These are phyloP conservation scores for Agrochola lychnidis DNA, from an alignment of 2,888 invertebrate genomes.

Conservation along the genomic window DNA sequence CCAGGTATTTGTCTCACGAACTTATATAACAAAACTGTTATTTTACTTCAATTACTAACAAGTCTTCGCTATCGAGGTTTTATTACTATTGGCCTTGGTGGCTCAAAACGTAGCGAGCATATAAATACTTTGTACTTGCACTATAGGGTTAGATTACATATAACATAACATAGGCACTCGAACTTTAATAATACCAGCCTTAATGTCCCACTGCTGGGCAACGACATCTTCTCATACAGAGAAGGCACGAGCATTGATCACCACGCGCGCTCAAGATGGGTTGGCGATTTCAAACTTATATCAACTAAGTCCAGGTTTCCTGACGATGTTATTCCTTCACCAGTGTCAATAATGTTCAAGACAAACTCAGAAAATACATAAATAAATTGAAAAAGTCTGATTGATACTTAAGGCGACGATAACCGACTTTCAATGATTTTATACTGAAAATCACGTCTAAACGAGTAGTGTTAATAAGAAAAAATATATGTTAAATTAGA, in stretches of 20 bases:
- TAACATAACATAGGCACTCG: background rate
- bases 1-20: constrained; percentile 32
- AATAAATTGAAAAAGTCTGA: background rate
- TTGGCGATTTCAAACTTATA: too few relatives aligned
- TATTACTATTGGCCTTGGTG: constrained; percentile 3
- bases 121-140: background rate
- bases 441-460: too few relatives aligned
- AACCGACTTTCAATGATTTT: too few relatives aligned
- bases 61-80: constrained; percentile 15
- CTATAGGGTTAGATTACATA: background rate
- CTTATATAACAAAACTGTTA: constrained; percentile 29
- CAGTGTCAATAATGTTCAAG: background rate
- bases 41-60: constrained; percentile 39
- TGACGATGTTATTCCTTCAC: background rate
- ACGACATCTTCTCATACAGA: too few relatives aligned
- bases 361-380: background rate
- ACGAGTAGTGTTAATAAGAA: too few relatives aligned
- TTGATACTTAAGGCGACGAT: background rate
- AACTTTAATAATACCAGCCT: background rate
- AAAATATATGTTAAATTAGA: too few relatives aligned
- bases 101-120: constrained; percentile 11
- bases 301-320: background rate
- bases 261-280: too few relatives aligned
- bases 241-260: too few relatives aligned
- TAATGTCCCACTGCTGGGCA: background rate